Evolutionary conservation across 2,888 invertebrate genomes (phyloP), one percentile per base, ranked within the genome.

Genomic region (Tineola bisselliella): DNA sequence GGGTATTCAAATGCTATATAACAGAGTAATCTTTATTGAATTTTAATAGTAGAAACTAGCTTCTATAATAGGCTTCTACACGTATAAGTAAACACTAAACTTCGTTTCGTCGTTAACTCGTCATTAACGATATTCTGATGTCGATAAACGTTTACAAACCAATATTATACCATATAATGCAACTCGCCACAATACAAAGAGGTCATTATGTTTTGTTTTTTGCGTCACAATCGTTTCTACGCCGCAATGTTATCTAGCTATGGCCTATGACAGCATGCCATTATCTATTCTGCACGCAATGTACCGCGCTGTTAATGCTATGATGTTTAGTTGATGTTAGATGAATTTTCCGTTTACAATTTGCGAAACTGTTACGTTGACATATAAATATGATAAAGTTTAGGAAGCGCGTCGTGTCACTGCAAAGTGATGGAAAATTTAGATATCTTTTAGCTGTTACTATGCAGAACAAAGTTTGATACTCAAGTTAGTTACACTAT

Each of bases 211-310:
- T 54, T 18, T 48, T 48, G 18, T 54, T 48, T 48, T 54, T 54
- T 54, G 54, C 54, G 54, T 54, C 25, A 54, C 54, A 54, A 54
- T 54, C 18, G 54, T 18, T 54, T 25, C 19, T 54, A 54, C 54
- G 19, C 19, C 25, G 54, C 54, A 25, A 54, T 25, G 54, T 25
- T 54, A 54, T 54, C 54, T 38, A 38, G 3, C 38, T 48, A 17
- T 48, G 17, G 54, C 19, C 54, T 54, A 25, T 25, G 25, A 18
- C 54, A 54, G 11, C 6, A 54, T 54, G 54, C 5, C 25, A 54
- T 54, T 54, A 54, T 54, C 54, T 54, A 25, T 25, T 25, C 2
- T 54, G 18, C 54, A 54, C 54, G 54, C 54, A 54, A 54, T 54
- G n/a, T 54, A 25, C 54, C 54, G 54, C 8, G 54, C 3, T 25